Percentiles rank a stretch among this genome's conserved stretches.
phyloP scores from a whole-genome alignment of 2,888 invertebrate species.

The Boloria euphrosyne region DNA sequence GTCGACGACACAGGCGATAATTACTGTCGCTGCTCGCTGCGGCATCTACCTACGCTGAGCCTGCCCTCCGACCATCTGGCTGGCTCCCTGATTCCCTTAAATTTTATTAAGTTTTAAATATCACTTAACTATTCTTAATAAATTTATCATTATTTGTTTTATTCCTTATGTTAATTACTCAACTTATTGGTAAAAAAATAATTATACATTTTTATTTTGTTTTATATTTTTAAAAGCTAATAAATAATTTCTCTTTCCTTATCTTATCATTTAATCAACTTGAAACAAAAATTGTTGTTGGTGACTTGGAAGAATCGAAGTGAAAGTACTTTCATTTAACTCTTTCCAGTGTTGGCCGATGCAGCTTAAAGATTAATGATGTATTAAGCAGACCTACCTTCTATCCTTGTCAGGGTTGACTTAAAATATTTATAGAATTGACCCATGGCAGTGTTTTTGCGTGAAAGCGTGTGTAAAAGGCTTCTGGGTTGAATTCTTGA shows the following conservation, averaged over 20 bases:
- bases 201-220: neutral
- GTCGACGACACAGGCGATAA: slow-evolving; percentile 80
- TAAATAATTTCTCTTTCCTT: slow-evolving; percentile 47
- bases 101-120: slow-evolving; percentile 37
- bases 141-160: too few species aligned
- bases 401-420: slow-evolving; percentile 55
- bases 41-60: slow-evolving; percentile 60
- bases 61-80: slow-evolving; percentile 49
- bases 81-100: slow-evolving; percentile 44
- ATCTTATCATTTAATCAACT: slow-evolving; percentile 34
- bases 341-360: slow-evolving; percentile 39
- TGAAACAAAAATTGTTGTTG: slow-evolving; percentile 15
- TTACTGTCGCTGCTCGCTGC: slow-evolving; percentile 74
- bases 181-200: too few species aligned
- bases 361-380: slow-evolving; percentile 55
- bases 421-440: slow-evolving; percentile 53
- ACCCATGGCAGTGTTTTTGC: slow-evolving; percentile 53
- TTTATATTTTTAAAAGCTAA: slow-evolving; percentile 45
- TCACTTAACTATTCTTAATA: too few species aligned
- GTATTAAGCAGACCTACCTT: slow-evolving; percentile 55
- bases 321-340: slow-evolving; percentile 44
- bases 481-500: slow-evolving; percentile 48
- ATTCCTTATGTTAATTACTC: too few species aligned
- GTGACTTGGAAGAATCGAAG: slow-evolving; percentile 23
- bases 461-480: slow-evolving; percentile 41